These are phyloP conservation scores for Drosophila maculinotata DNA, from an alignment of 2,888 invertebrate species.

Conservation along the genomic window DNA sequence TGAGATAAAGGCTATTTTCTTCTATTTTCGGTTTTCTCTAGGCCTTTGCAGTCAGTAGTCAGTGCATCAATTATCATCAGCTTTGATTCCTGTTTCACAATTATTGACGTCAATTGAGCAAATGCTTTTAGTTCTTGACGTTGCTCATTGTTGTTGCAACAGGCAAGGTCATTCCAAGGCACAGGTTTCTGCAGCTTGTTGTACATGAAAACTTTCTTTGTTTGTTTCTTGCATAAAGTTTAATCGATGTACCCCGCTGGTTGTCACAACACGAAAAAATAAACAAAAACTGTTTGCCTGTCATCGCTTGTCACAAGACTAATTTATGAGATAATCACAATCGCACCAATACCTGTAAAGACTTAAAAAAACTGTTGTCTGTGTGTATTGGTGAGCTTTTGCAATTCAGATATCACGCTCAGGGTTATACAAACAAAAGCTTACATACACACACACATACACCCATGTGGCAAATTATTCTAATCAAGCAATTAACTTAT, in stretches of 20 bases:
- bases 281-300: constrained; percentile 46
- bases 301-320: constrained; percentile 82
- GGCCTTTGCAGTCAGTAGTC: constrained; percentile 34
- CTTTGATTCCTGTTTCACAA: constrained; percentile 5
- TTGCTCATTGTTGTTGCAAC: constrained; percentile 29
- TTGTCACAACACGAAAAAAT: constrained; percentile 12
- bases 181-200: constrained; percentile 6
- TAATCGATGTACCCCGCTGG: constrained; percentile 44
- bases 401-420: constrained; percentile 54
- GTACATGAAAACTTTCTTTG: constrained; percentile 4
- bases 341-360: constrained; percentile 41
- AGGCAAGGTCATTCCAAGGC: constrained; percentile 22
- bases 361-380: constrained; percentile 13
- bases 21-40: constrained; percentile 57
- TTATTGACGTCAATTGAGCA: constrained; percentile 20
- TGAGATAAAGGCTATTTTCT: constrained; percentile 54
- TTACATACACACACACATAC: constrained; percentile 8
- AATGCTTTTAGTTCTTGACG: too few species aligned
- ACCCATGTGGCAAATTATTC: constrained; percentile 58
- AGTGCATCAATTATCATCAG: constrained; percentile 16
- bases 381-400: constrained; percentile 32
- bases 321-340: constrained; percentile 80
- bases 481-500: constrained; percentile 75
- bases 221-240: constrained; percentile 48
- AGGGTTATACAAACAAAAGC: constrained; percentile 39